Percentiles rank a stretch among this genome's conserved stretches.
Evolutionary conservation across 2,113 vertebrate species (phyloP).

Genomic region (Petroica traversi): DNA sequence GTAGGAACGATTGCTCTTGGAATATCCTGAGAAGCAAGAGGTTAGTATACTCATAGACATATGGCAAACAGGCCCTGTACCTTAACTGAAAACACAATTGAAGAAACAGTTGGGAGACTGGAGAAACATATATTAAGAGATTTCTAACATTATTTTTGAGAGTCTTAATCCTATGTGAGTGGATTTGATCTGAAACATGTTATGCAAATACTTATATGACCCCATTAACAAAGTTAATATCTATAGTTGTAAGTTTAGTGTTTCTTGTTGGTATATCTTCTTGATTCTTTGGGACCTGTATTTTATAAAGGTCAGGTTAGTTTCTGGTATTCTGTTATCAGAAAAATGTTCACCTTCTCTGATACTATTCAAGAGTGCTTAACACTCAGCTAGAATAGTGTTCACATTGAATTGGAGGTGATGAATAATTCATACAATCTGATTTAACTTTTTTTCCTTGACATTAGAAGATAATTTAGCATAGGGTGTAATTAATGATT

Average conservation of each 20-base stretch:
- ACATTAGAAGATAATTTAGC: constrained; percentile 8
- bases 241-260: neutral
- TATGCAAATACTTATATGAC: neutral
- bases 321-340: constrained; percentile 6
- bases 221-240: neutral
- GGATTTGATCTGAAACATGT: neutral
- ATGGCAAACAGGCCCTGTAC: neutral
- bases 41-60: neutral
- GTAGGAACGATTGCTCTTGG: neutral
- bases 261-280: neutral
- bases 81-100: neutral
- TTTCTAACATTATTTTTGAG: neutral
- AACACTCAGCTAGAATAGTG: neutral
- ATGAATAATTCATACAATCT: constrained; percentile 34
- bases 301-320: constrained; percentile 10
- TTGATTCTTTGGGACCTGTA: neutral
- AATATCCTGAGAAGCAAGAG: neutral
- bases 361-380: neutral
- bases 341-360: neutral
- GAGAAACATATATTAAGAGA: neutral
- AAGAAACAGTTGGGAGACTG: neutral
- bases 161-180: neutral
- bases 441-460: neutral
- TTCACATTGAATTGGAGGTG: constrained; percentile 4
- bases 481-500: constrained; percentile 18